phyloP scores from a whole-genome alignment of 2,797 vertebrate species.

The Tragelaphus oryx region DNA sequence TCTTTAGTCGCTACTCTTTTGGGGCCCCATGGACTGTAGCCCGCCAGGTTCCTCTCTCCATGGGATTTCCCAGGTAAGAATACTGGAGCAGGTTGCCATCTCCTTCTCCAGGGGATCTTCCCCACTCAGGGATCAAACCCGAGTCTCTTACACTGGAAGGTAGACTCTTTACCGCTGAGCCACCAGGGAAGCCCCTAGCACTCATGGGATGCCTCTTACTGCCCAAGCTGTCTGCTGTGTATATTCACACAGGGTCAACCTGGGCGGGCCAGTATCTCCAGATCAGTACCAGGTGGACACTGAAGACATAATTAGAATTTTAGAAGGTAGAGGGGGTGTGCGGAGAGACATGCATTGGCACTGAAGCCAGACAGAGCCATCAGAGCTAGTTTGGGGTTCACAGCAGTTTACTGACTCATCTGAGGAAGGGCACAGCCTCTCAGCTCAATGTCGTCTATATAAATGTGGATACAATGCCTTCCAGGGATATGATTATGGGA shows the following conservation, averaged over 20 bases:
- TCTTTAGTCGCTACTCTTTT: not conserved
- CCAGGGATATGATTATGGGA: not conserved
- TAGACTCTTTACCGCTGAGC: not conserved
- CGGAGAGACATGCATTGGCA: not conserved
- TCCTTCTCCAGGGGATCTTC: not conserved
- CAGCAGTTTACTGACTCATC: no score
- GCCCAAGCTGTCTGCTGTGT: no score
- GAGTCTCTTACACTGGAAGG: not conserved
- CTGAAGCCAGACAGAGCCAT: not conserved
- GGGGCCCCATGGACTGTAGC: not conserved
- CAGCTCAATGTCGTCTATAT: not conserved
- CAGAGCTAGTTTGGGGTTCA: not conserved
- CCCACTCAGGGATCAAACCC: not conserved
- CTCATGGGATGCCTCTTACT: not conserved
- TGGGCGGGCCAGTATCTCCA: not conserved
- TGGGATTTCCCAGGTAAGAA: not conserved
- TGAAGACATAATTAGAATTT: not conserved
- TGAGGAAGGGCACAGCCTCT: not conserved
- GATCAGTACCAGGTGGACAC: not conserved
- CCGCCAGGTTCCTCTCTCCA: not conserved
- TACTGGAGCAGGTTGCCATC: not conserved
- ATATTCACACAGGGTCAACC: no score
- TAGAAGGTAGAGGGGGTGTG: not conserved
- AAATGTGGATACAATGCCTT: not conserved
- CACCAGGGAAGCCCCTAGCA: not conserved